These are phyloP conservation scores for Cartodere bifasciata DNA, from an alignment of 2,888 invertebrate species.

Conservation along the genomic window DNA sequence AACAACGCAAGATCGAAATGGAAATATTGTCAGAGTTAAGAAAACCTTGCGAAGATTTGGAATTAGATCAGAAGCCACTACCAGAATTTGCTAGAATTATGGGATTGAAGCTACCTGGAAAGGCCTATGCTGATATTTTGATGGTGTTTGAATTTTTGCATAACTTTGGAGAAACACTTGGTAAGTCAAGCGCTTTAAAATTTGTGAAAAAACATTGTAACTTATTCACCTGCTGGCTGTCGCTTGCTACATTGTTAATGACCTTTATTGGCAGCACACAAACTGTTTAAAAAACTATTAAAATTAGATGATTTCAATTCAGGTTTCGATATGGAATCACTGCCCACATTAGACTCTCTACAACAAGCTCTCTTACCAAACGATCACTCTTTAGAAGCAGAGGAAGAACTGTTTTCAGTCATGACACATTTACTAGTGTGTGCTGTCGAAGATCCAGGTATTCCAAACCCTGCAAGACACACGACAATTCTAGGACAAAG, in stretches of 20 bases:
- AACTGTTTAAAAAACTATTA: no score
- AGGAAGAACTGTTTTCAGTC: conserved; percentile 77
- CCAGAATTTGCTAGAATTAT: conserved; percentile 66
- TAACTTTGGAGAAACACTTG: conserved; percentile 89
- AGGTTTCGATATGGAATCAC: conserved; percentile 80
- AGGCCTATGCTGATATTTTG: conserved; percentile 81
- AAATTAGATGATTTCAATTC: no score
- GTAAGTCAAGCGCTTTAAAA: no score
- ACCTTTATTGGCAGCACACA: no score
- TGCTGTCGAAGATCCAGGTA: conserved; percentile 88
- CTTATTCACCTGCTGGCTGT: no score
- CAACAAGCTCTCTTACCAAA: conserved; percentile 67
- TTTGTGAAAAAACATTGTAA: no score
- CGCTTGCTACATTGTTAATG: no score
- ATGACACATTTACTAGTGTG: conserved; percentile 82
- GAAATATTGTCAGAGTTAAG: conserved; percentile 58
- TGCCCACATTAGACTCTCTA: conserved; percentile 76
- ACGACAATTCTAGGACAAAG: conserved; percentile 86
- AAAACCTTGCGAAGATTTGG: conserved; percentile 86
- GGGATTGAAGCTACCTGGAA: conserved; percentile 52
- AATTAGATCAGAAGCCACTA: conserved; percentile 61
- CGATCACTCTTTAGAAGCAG: conserved; percentile 63
- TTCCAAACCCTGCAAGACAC: conserved; percentile 79
- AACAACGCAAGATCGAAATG: conserved; percentile 51
- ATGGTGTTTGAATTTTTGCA: conserved; percentile 96